Base-by-base conservation (phyloP, 1,140 invertebrate genomes). In the Sycophaga agraensis region DNA sequence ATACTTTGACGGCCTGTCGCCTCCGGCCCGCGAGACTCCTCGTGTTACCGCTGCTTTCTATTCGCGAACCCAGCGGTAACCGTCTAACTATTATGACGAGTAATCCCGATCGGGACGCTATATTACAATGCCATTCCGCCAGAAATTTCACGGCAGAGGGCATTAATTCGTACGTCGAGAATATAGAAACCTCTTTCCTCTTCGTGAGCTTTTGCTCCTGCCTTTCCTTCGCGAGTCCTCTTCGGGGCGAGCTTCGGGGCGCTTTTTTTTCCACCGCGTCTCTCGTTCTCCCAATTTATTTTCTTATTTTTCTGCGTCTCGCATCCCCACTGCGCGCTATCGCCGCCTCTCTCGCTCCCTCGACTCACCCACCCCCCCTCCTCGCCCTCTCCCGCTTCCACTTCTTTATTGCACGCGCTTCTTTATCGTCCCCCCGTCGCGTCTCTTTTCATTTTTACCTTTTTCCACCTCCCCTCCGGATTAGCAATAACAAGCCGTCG, bases 211-310 rank as follows among this genome's bases (percentile, higher is more conserved):
- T 46, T 45, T 24, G 24, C 16, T 46, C 16, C 35, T 46, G 28
- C n/a, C n/a, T n/a, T n/a, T 46, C 1, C 14, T 7, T 22, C 22
- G 14, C 24, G 16, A 46, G 24, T 46, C 14, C 14, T 46, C 14
- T 46, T 46, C 14, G 21, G 21, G n/a, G 24, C 21, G 21, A 12
- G n/a, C n/a, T n/a, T n/a, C n/a, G n/a, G n/a, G n/a, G n/a, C n/a
- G n/a, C n/a, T n/a, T n/a, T n/a, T 11, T 24, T 8, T 45, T 45
- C 12, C 12, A 34, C 12, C 6, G 12, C 31, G 31, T 34, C 31
- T 34, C 31, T 17, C 37, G 21, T 24, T 55, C 40, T 43, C 17
- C 12, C 40, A 55, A 55, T 55, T 55, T 55, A 55, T 55, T 55
- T 17, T 45, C 11, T 16, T 45, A 55, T 43, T 55, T 55, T 55